Conservation (phyloP, 2,888 invertebrate species). For the Eulithis testata region DNA sequence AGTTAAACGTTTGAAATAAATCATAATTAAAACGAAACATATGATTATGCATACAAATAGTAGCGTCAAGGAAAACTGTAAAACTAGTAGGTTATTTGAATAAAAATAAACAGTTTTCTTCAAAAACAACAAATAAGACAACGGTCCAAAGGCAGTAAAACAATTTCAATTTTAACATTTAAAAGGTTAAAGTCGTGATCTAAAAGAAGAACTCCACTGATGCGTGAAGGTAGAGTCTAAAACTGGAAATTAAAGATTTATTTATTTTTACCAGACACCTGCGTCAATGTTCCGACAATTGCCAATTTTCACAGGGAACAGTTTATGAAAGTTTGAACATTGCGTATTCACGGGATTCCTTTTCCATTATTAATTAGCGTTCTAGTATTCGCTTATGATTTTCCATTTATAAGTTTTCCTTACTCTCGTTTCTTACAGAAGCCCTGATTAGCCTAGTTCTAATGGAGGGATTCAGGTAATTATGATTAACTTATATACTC, state of each 20-base stretch:
- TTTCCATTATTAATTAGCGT: not conserved
- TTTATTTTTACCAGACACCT: conserved; percentile 11
- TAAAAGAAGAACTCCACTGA: conserved; percentile 40
- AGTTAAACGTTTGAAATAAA: too few relatives aligned
- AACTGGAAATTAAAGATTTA: conserved; percentile 32
- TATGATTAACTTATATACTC: not conserved
- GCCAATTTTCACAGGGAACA: conserved; percentile 6
- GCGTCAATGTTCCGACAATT: conserved; percentile 20
- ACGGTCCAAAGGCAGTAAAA: conserved; percentile 5
- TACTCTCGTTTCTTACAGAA: not conserved
- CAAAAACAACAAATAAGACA: not conserved
- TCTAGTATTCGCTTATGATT: not conserved
- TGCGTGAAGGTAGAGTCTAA: conserved; percentile 48
- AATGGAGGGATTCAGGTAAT: not conserved
- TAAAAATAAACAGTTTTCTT: not conserved
- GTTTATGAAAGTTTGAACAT: conserved; percentile 22
- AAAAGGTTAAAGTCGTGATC: conserved; percentile 54
- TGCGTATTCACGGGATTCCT: not conserved
- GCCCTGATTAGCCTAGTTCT: not conserved
- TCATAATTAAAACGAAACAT: too few relatives aligned
- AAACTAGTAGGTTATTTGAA: too few relatives aligned
- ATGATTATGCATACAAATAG: not conserved
- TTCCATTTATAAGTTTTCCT: too few relatives aligned
- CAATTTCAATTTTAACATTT: conserved; percentile 14
- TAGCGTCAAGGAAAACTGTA: not conserved